Evolutionary conservation across 1,140 invertebrate genomes (phyloP), one percentile per base, ranked within the genome.

Genomic region (Leptonema lineaticorne): DNA sequence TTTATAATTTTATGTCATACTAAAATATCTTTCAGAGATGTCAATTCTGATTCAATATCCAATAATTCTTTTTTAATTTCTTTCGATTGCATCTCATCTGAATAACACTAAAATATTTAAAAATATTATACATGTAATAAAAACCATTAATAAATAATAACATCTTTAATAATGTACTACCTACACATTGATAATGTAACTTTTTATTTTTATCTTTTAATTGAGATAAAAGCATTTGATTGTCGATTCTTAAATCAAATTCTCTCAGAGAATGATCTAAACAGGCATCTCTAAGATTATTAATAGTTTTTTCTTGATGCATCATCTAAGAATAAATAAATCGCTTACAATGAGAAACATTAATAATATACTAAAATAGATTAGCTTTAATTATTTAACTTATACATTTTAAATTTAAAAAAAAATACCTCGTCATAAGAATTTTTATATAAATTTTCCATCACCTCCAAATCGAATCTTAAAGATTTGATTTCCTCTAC

Each of bases 271-370:
- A 46, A 27, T 66, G 29, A 60, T 68, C 66, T 26, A 73, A 60
- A 50, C 67, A 73, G 2, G 68, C 62, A 60, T 73, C 50, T n/a
- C 71, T 62, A 22, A 73, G 37, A 18, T 26, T 18, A 62, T 73
- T 20, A 16, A 70, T 73, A 46, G 62, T 69, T 70, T 65, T 73
- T 70, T 73, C 71, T 66, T 73, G 71, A 29, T 68, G 62, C 26
- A 73, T 66, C 66, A 70, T 70, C 71, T 73, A 28, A 53, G 1
- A n/a, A 37, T 37, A 37, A 37, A n/a, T n/a, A n/a, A n/a, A n/a
- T n/a, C 14, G n/a, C 14, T 37, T 37, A 37, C 14, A 37, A 37
- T 37, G n/a, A 37, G 30, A 37, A n/a, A 7, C 30, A 37, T 8
- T 6, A n/a, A 37, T 8, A n/a, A 8, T 8, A 37, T 37, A 7